phyloP scores from a whole-genome alignment of 1,140 invertebrate species.

The Neuroterus valhalla region DNA sequence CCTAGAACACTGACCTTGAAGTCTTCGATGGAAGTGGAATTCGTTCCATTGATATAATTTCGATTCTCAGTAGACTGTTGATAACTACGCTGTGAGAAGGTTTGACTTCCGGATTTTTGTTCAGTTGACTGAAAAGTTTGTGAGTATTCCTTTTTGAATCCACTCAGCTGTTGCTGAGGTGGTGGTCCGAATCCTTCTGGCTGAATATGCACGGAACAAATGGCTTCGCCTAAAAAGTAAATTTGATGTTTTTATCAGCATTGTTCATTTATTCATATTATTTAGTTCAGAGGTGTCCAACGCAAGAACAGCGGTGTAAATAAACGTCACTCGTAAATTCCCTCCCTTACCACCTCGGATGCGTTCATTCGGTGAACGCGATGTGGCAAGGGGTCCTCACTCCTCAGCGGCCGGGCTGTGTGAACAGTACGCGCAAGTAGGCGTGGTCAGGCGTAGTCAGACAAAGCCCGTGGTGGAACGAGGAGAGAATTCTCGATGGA shows the following conservation, averaged over 20 bases:
- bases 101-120: slow-evolving; percentile 76
- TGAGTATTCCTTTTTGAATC: slow-evolving; percentile 74
- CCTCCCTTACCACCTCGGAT: too few species aligned
- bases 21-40: slow-evolving; percentile 79
- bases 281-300: too few species aligned
- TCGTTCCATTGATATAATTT: slow-evolving; percentile 83
- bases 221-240: slow-evolving; percentile 82
- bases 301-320: too few species aligned
- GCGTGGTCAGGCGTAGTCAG: too few species aligned
- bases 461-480: too few species aligned
- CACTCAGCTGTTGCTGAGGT: slow-evolving; percentile 76
- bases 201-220: slow-evolving; percentile 95
- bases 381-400: too few species aligned
- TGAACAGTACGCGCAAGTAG: too few species aligned
- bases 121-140: slow-evolving; percentile 77
- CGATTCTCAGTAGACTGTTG: slow-evolving; percentile 79
- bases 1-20: slow-evolving; percentile 76
- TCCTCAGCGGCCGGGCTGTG: too few species aligned
- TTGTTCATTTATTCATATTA: neutral
- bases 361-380: too few species aligned
- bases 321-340: too few species aligned
- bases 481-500: too few species aligned
- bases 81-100: slow-evolving; percentile 71
- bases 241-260: neutral
- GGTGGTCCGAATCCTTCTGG: slow-evolving; percentile 88